Conservation (phyloP, 92 coral and sea anemone genomes). For the Actinernus sp. region DNA sequence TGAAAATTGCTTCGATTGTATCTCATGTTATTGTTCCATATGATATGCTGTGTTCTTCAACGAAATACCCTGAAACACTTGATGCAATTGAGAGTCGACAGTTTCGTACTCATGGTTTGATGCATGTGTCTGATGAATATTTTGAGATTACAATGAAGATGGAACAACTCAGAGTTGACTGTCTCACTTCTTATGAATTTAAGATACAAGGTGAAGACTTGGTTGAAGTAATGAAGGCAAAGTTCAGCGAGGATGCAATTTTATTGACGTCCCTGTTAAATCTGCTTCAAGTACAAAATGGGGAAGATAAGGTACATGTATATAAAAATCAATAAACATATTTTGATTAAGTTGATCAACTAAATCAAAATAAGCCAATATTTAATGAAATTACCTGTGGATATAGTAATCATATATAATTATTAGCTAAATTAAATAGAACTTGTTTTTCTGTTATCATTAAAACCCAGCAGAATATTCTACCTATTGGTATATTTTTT, state of each 20-base stretch:
- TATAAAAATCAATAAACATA: no score
- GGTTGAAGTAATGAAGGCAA: background rate
- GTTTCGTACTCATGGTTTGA: conserved; percentile 21
- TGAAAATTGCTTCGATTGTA: conserved; percentile 1
- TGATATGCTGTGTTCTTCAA: conserved; percentile 4
- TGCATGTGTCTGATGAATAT: conserved; percentile 17
- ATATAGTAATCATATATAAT: no score
- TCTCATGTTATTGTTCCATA: conserved; percentile 2
- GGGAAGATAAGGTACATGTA: no score
- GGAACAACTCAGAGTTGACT: conserved; percentile 4
- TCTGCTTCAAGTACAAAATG: no score
- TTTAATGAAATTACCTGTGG: no score
- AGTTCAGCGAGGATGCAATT: background rate
- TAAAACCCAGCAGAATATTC: no score
- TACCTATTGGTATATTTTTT: no score
- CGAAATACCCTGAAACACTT: conserved; percentile 15
- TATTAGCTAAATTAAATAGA: no score
- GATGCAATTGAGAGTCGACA: conserved; percentile 20
- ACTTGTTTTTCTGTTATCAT: no score
- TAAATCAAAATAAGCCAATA: no score
- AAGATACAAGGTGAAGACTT: conserved; percentile 14
- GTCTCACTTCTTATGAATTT: background rate
- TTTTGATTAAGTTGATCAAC: no score
- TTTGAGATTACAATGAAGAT: conserved; percentile 6
- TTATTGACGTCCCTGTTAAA: no score